phyloP scores from a whole-genome alignment of 2,113 vertebrate genomes.

The Mormyrus lacerda region DNA sequence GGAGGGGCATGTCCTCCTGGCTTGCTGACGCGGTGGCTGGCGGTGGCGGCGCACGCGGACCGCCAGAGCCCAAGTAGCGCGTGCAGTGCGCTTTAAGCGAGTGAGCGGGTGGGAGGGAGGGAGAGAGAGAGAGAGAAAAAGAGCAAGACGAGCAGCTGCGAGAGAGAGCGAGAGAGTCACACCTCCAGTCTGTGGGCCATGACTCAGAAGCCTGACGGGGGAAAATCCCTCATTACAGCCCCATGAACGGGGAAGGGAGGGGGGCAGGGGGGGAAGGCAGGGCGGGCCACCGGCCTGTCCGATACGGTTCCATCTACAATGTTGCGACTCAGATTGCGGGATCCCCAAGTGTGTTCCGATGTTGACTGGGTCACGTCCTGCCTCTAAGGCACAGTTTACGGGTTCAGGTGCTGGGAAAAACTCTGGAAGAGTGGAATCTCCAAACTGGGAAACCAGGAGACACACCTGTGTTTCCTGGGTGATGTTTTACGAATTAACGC shows the following conservation, averaged over 20 bases:
- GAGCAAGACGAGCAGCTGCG: neutral
- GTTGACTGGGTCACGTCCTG: neutral
- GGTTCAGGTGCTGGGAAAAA: neutral
- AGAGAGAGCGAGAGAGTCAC: conserved; percentile 34
- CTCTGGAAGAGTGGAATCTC: neutral
- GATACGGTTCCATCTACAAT: neutral
- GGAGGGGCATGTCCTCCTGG: neutral
- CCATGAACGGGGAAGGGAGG: conserved; percentile 34
- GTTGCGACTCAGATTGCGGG: neutral
- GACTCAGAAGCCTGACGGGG: conserved; percentile 52
- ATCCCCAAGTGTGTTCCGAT: neutral
- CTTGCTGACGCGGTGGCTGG: neutral
- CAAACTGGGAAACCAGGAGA: neutral
- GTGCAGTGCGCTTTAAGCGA: neutral
- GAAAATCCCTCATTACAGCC: conserved; percentile 44
- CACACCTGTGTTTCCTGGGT: neutral
- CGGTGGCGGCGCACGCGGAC: neutral
- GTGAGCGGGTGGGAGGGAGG: neutral
- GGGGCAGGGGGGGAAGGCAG: neutral
- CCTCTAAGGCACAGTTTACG: neutral
- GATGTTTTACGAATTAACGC: neutral
- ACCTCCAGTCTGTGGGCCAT: conserved; percentile 42
- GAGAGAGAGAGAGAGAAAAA: neutral
- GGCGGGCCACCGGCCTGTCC: neutral
- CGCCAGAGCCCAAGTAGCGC: neutral